Evolutionary conservation across 2,113 vertebrate species (phyloP).

Genomic region (Elephas maximus): DNA sequence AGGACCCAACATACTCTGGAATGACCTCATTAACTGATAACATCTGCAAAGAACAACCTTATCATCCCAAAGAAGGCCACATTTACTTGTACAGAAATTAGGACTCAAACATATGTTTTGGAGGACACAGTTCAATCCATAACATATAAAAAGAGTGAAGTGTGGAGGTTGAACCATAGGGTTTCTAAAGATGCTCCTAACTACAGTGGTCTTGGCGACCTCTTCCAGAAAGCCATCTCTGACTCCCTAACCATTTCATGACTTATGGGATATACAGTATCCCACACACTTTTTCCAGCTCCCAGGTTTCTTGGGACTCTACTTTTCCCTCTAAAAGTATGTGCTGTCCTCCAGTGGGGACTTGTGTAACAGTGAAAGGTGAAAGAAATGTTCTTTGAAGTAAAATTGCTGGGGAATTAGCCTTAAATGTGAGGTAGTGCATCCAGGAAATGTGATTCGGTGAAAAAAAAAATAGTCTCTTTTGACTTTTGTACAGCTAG

Average conservation of each 20-base stretch:
- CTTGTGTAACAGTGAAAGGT: too few relatives aligned
- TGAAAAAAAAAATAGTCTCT: too few relatives aligned
- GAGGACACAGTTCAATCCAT: background rate
- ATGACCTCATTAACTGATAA: background rate
- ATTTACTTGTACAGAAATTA: background rate
- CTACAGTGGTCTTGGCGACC: rapidly evolving
- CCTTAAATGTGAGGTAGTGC: too few relatives aligned
- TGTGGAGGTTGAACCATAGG: background rate
- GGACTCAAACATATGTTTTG: background rate
- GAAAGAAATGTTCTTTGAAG: too few relatives aligned
- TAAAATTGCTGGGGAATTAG: too few relatives aligned
- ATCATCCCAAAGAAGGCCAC: background rate
- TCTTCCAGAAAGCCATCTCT: rapidly evolving
- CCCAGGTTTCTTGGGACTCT: background rate
- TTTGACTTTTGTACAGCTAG: too few relatives aligned
- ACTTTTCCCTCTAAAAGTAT: too few relatives aligned
- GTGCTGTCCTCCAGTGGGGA: too few relatives aligned
- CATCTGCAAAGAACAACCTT: background rate
- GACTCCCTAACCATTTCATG: background rate
- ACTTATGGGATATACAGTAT: too few relatives aligned
- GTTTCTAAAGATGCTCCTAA: background rate
- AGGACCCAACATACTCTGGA: background rate
- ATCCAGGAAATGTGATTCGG: too few relatives aligned
- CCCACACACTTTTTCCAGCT: too few relatives aligned
- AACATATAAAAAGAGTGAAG: background rate